These are phyloP conservation scores for Acleris sparsana DNA, from an alignment of 2,888 invertebrate genomes.

Conservation along the genomic window DNA sequence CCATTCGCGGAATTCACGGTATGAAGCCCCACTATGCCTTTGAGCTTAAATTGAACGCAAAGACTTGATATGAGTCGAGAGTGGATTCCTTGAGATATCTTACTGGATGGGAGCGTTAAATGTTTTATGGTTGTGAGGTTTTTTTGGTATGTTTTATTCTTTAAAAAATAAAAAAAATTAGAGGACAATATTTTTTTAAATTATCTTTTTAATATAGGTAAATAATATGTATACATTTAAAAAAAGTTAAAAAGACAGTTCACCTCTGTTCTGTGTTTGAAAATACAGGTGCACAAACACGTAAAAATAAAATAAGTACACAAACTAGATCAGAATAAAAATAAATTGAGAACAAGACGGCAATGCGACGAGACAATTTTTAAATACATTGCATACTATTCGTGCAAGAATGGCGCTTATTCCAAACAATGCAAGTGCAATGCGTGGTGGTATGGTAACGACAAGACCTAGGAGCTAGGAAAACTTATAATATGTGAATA, in stretches of 20 bases:
- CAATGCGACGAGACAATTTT: too few species aligned
- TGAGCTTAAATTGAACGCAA: conserved; percentile 38
- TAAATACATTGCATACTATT: background rate
- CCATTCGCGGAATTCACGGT: conserved; percentile 46
- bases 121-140: background rate
- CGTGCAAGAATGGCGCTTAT: background rate
- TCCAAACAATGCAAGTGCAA: conserved; percentile 6
- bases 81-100: conserved; percentile 21
- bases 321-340: too few species aligned
- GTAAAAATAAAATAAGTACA: too few species aligned
- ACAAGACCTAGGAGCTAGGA: background rate
- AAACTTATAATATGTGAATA: background rate
- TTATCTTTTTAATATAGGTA: too few species aligned
- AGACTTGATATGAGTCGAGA: conserved; percentile 32
- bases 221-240: too few species aligned
- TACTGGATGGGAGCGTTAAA: conserved; percentile 1
- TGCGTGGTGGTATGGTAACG: background rate
- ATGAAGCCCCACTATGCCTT: conserved; percentile 39
- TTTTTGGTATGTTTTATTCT: background rate
- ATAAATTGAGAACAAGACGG: background rate
- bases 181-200: too few species aligned
- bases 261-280: too few species aligned
- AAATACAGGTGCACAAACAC: too few species aligned
- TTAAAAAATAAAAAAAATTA: too few species aligned
- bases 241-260: too few species aligned